Conservation (phyloP, 2,797 vertebrate genomes). For the Catostomus latipinnis region DNA sequence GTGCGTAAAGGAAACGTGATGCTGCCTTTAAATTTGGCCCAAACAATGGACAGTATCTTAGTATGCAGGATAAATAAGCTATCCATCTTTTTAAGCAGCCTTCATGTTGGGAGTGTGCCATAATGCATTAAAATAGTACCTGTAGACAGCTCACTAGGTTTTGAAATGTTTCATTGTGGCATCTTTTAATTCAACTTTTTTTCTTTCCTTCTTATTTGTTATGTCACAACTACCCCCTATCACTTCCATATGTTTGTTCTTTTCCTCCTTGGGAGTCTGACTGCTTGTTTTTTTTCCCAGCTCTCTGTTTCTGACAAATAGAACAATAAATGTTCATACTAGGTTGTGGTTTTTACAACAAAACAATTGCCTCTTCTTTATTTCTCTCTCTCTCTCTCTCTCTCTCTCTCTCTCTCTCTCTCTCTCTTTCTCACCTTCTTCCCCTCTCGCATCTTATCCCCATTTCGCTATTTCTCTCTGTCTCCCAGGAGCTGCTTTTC, state of each 20-base stretch:
- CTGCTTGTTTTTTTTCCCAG: not conserved
- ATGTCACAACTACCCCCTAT: not conserved
- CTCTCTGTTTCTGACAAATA: constrained; percentile 24
- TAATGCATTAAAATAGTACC: too few species aligned
- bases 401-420: constrained; percentile 13
- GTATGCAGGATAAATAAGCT: too few species aligned
- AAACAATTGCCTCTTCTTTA: constrained; percentile 18
- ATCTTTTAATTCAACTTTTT: too few species aligned
- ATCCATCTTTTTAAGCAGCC: too few species aligned
- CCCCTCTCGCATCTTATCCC: constrained; percentile 56
- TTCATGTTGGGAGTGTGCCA: too few species aligned
- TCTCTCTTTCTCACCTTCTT: constrained; percentile 46
- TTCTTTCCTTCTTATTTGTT: not conserved
- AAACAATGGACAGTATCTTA: too few species aligned
- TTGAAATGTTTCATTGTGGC: too few species aligned
- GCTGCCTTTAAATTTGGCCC: too few species aligned
- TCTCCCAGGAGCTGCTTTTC: constrained; percentile 92
- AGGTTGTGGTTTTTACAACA: constrained; percentile 17
- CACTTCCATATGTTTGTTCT: constrained; percentile 18
- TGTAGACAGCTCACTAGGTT: too few species aligned
- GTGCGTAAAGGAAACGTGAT: too few species aligned
- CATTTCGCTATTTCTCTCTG: constrained; percentile 50
- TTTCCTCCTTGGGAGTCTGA: not conserved
- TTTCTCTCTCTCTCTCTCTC: constrained; percentile 17
- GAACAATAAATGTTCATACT: constrained; percentile 21